Base-by-base conservation (phyloP, 2,888 invertebrate genomes). In the Tetanocera ferruginea region DNA sequence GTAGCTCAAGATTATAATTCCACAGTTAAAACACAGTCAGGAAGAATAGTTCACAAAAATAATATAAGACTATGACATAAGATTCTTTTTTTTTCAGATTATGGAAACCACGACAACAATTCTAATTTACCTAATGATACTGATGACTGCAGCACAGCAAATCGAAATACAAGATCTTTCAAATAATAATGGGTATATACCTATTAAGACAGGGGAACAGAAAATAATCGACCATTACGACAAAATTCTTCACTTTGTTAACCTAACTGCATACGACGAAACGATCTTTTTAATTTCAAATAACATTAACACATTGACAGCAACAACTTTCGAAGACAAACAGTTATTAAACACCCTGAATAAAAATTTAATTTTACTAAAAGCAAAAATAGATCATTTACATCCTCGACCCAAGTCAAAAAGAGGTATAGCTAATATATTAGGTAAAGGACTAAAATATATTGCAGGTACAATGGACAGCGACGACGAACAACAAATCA, bases 381-480 rank as follows among this genome's bases (percentile, higher is more conserved):
- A 37, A 37, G 37, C 37, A 8, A 37, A 37, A 37, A 37, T 37
- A 37, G 37, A 37, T 37, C 37, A 37, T 37, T 37, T 79, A 51
- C 17, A 31, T 6, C 77, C 79, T 23, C 79, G 77, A 70, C 55
- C 66, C 23, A 79, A 75, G 73, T 23, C 66, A 64, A 81, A 70
- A 70, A 67, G 77, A 43, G 80, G 77, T 31, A 57, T 80, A 19
- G 25, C 71, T 5, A 77, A 80, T 62, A 55, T 76, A 17, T 11
- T 81, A 49, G 76, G 79, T 25, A 78, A 78, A 77, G 79, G 79
- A 69, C 28, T 80, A 28, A 81, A 80, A 73, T 76, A 69, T 14
- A 64, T 81, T 23, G 62, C 79, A 34, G 79, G 80, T 25, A 78
- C 78, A 19, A 81, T 80, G 79, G 80, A 81, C 69, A 74, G 71